Conservation (phyloP, 2,888 invertebrate genomes). For the Ctena decussata region DNA sequence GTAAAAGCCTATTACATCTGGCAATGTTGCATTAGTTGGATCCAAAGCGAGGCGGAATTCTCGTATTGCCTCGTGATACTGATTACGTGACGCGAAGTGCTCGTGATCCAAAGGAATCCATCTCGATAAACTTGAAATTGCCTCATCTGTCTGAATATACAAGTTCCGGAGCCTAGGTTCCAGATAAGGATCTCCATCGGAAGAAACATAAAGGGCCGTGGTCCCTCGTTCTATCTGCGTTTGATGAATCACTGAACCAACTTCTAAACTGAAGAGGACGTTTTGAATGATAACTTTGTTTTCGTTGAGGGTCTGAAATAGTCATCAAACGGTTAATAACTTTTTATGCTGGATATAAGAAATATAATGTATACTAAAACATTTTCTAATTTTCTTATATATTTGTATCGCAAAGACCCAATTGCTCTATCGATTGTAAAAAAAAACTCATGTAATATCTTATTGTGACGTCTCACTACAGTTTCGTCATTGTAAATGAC, state of each 20-base stretch:
- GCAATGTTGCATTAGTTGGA: constrained; percentile 40
- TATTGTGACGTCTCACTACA: too few species aligned
- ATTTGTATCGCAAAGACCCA: too few species aligned
- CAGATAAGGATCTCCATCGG: constrained; percentile 51
- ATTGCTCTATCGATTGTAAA: too few species aligned
- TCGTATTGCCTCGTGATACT: constrained; percentile 27
- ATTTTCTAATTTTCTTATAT: too few species aligned
- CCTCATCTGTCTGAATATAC: constrained; percentile 51
- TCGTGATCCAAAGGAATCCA: constrained; percentile 37
- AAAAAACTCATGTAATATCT: too few species aligned
- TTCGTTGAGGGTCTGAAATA: constrained; percentile 32
- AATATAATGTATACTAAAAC: too few species aligned
- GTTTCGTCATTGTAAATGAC: too few species aligned
- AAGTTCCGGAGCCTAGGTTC: constrained; percentile 26
- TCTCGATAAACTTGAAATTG: constrained; percentile 35
- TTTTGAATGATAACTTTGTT: constrained; percentile 27
- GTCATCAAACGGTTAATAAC: too few species aligned
- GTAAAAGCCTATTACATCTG: constrained; percentile 68
- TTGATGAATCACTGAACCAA: constrained; percentile 70
- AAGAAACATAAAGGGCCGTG: constrained; percentile 73
- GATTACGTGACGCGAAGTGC: constrained; percentile 22
- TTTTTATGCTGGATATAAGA: too few species aligned
- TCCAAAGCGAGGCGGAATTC: constrained; percentile 40
- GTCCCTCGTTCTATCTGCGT: constrained; percentile 78
- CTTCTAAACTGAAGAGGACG: constrained; percentile 72